These are phyloP conservation scores for Fragum whitleyi DNA, from an alignment of 2,888 invertebrate genomes.

Conservation along the genomic window DNA sequence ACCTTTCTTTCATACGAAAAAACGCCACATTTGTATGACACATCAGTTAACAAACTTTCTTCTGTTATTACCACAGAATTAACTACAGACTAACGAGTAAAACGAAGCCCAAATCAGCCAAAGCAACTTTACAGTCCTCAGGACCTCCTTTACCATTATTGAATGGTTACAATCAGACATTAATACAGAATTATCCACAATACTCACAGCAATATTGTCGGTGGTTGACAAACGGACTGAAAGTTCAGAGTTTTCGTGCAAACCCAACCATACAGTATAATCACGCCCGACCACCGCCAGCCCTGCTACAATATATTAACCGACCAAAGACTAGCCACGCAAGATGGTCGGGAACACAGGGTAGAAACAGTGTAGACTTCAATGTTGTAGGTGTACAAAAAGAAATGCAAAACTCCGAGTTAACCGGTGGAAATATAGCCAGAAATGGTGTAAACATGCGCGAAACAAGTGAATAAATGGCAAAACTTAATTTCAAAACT, in stretches of 20 bases:
- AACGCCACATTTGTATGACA: no score
- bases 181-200: slow-evolving; percentile 62
- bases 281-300: slow-evolving; percentile 52
- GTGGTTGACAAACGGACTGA: slow-evolving; percentile 70
- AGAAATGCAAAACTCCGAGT: slow-evolving; percentile 23
- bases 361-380: slow-evolving; percentile 26
- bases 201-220: slow-evolving; percentile 65
- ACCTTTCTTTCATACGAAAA: no score
- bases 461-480: background rate
- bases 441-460: background rate
- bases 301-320: slow-evolving; percentile 57
- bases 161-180: slow-evolving; percentile 68
- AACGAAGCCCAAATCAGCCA: slow-evolving; percentile 52
- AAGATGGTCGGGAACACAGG: slow-evolving; percentile 12
- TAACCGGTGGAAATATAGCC: background rate
- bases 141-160: slow-evolving; percentile 53
- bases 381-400: slow-evolving; percentile 57
- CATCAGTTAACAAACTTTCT: no score
- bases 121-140: slow-evolving; percentile 36
- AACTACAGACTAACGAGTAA: slow-evolving; percentile 56
- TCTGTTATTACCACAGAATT: slow-evolving; percentile 50
- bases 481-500: no score
- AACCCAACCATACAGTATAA: slow-evolving; percentile 29
- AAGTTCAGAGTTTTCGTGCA: slow-evolving; percentile 69
- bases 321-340: slow-evolving; percentile 45